Percentiles rank a stretch among this genome's conserved stretches.
Conservation (phyloP, 2,113 vertebrate species). For the Oxyura jamaicensis region DNA sequence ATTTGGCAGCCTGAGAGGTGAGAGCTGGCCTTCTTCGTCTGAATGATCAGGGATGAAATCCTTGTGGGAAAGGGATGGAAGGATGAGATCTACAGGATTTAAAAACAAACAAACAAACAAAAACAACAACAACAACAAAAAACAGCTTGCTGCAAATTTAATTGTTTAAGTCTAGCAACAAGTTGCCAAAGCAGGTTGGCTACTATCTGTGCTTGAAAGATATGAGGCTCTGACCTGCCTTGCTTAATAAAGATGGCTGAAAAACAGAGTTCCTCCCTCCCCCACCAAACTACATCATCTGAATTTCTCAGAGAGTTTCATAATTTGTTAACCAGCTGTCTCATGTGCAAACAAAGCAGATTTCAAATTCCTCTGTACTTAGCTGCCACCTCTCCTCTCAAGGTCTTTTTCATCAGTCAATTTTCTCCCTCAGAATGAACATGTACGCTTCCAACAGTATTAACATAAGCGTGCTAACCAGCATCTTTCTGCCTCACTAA, state of each 20-base stretch:
- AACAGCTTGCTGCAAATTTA: background rate
- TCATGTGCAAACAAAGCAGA: slow-evolving; percentile 34
- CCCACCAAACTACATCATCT: background rate
- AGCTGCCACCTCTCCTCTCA: slow-evolving; percentile 21
- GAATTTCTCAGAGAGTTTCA: background rate
- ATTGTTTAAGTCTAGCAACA: background rate
- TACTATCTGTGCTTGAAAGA: background rate
- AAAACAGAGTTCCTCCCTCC: background rate
- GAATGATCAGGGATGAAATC: background rate
- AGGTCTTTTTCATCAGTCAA: slow-evolving; percentile 47
- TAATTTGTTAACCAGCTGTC: slow-evolving; percentile 38
- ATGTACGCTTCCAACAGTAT: slow-evolving; percentile 8
- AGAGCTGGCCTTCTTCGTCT: slow-evolving; percentile 7
- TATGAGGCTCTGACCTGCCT: background rate
- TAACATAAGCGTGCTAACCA: background rate
- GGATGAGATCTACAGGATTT: background rate
- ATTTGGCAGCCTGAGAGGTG: slow-evolving; percentile 7
- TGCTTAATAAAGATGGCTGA: background rate
- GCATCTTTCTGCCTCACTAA: background rate
- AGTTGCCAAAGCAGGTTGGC: background rate
- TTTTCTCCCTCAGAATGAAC: slow-evolving; percentile 33
- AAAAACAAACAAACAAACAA: no score
- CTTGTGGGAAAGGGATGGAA: background rate
- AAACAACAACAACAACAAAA: no score
- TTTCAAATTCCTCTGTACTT: slow-evolving; percentile 14